A percentile compares a stretch with the other conserved stretches of the same genome.
Evolutionary conservation across 1,140 invertebrate species (phyloP).

Genomic region (Gryon sp.): DNA sequence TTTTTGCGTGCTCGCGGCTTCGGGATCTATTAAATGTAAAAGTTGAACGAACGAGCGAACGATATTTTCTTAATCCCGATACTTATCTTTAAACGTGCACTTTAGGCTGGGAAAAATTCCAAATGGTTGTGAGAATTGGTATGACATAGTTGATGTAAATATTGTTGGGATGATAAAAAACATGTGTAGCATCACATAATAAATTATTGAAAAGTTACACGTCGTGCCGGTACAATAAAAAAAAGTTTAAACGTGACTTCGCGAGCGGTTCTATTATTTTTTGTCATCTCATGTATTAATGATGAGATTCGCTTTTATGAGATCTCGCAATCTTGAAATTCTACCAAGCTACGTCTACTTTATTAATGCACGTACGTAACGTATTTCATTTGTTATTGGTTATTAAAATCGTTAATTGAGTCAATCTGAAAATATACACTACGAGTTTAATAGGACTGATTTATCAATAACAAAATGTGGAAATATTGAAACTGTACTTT

Average conservation of each 20-base stretch:
- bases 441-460: slow-evolving; percentile 39
- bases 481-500: slow-evolving; percentile 23
- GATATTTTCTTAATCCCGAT: slow-evolving; percentile 63
- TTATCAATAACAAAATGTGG: slow-evolving; percentile 41
- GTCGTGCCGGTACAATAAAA: slow-evolving; percentile 33
- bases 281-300: slow-evolving; percentile 50
- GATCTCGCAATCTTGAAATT: slow-evolving; percentile 43
- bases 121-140: slow-evolving; percentile 57
- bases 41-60: slow-evolving; percentile 60
- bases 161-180: slow-evolving; percentile 60
- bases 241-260: slow-evolving; percentile 51
- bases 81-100: slow-evolving; percentile 59
- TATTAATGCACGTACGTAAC: slow-evolving; percentile 29
- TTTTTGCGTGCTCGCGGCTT: slow-evolving; percentile 22
- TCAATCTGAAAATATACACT: not conserved
- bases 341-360: slow-evolving; percentile 27
- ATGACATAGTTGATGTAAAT: slow-evolving; percentile 62
- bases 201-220: slow-evolving; percentile 58
- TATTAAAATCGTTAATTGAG: slow-evolving; percentile 35
- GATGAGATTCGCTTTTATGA: slow-evolving; percentile 38
- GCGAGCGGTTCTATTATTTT: slow-evolving; percentile 31
- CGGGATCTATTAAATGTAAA: slow-evolving; percentile 61
- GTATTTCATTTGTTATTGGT: slow-evolving; percentile 27
- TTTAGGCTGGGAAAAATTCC: slow-evolving; percentile 61
- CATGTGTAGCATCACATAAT: slow-evolving; percentile 56